Evolutionary conservation across 2,113 vertebrate species (phyloP).

Genomic region (Galeopterus variegatus): DNA sequence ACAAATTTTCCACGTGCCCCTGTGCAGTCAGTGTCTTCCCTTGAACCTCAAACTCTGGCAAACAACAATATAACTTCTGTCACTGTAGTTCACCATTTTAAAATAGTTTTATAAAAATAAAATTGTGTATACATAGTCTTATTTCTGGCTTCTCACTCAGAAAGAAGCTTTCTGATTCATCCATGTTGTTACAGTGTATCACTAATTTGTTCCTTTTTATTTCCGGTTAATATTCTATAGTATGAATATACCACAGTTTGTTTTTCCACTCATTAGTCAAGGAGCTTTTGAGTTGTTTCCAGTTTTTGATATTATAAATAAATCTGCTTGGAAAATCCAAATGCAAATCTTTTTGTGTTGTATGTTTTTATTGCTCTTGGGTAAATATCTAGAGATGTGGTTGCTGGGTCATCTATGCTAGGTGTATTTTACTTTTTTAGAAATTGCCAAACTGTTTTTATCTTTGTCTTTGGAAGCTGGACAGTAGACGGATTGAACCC

Average conservation of each 20-base stretch:
- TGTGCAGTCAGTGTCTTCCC: background rate
- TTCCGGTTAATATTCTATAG: background rate
- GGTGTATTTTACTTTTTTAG: background rate
- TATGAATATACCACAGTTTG: background rate
- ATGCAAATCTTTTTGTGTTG: background rate
- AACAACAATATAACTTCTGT: background rate
- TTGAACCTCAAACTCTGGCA: background rate
- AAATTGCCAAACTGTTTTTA: background rate
- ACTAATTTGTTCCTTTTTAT: background rate
- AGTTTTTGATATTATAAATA: background rate
- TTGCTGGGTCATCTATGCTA: background rate
- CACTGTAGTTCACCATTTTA: background rate
- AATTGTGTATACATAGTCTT: background rate
- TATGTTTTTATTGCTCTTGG: background rate
- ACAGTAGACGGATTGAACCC: no score
- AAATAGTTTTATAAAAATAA: background rate
- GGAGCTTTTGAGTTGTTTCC: background rate
- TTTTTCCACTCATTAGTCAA: background rate
- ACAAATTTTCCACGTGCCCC: background rate
- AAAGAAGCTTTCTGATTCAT: background rate
- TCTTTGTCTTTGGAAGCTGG: no score
- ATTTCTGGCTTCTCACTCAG: background rate
- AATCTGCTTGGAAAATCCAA: background rate
- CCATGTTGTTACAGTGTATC: background rate
- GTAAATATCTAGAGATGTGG: background rate